Base-by-base conservation (phyloP, 2,797 vertebrate genomes). In the Chromis chromis region DNA sequence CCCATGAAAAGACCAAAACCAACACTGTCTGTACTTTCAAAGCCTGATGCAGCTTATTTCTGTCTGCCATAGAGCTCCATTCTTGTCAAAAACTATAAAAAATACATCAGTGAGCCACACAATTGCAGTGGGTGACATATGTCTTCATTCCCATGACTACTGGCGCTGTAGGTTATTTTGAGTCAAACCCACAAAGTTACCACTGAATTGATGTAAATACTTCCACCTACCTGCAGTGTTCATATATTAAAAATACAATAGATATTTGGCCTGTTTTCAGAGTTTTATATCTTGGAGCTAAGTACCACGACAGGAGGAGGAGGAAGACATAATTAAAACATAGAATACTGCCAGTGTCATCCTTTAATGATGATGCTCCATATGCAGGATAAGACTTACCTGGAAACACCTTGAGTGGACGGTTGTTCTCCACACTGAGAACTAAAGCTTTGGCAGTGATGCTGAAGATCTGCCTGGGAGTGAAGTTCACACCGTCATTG, bases 401-500 rank as follows among this genome's bases (percentile, higher is more conserved):
- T 93, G 94, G 94, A 85, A 94, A 98, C 72, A 98, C 88, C 73
- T 90, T 64, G 0, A 99, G 90, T 4, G 94, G 92, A 57, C 82
- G 93, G 82, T 96, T 97, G 55, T 83, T 93, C 92, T 96, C 94
- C 65, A 97, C 75, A 71, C 50, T 95, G 65, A 98, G 89, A 49
- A 96, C 84, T 50, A 97, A 89, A 0, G 52, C 89, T 85, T 27
- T 89, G 83, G 96, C 96, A 0, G 94, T 97, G 89, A 98, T 93
- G 81, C 95, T 97, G 89, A 98, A 98, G 90, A 96, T 97, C 83
- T 97, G 96, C 33, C 79, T 81, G 48, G 96, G 95, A 79, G 95
- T 93, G 77, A 96, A 96, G 90, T 98, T 98, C 83, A 96, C 89
- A 46, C 96, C 96, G 28, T 98, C 97, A 17, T 96, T 98, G 54